Evolutionary conservation across 2,113 vertebrate species (phyloP), one percentile per base, ranked within the genome.

Genomic region (Cyanoramphus novaezelandiae): DNA sequence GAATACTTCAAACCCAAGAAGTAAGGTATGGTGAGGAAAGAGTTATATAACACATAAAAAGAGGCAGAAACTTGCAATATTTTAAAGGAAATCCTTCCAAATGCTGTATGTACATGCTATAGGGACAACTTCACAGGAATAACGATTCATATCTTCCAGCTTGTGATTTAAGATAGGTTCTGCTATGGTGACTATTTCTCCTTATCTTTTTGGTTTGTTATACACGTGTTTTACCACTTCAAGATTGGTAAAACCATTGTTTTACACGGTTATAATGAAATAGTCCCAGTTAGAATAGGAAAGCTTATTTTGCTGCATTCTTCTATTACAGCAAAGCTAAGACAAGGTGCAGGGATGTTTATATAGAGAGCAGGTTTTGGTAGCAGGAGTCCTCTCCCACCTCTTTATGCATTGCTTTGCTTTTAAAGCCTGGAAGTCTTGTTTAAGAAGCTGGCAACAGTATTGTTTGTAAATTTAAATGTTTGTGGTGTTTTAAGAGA

Each of bases 1-100:
- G 99, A 99, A 99, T 44, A 99, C 99, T 37, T 99, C 99, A 31
- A 99, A 99, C 93, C 99, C 99, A 6, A 98, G 99, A 35, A 99
- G 99, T 90, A 99, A 99, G 99, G 99, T 99, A 98, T 33, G 83
- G 93, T 91, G 86, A 17, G 27, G 9, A 57, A 49, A 35, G 18
- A 53, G 75, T 28, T 33, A 57, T 75, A 2, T 2, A n/a, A 33
- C 59, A 28, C 67, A 68, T 29, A 63, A 33, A 27, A 89, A 60
- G 16, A 29, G 29, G 18, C 31, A 87, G 29, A 91, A 79, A 76
- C 25, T 0, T 19, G 17, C 46, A 0, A 4, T 14, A 71, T 80
- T 46, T 49, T 20, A 4, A 53, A 77, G 33, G 33, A 75, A 35
- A 68, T 29, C 25, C 12, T 60, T 93, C 19, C 49, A 57, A 57